Evolutionary conservation across 2,888 invertebrate species (phyloP).

Genomic region (Chymomyza amoena): DNA sequence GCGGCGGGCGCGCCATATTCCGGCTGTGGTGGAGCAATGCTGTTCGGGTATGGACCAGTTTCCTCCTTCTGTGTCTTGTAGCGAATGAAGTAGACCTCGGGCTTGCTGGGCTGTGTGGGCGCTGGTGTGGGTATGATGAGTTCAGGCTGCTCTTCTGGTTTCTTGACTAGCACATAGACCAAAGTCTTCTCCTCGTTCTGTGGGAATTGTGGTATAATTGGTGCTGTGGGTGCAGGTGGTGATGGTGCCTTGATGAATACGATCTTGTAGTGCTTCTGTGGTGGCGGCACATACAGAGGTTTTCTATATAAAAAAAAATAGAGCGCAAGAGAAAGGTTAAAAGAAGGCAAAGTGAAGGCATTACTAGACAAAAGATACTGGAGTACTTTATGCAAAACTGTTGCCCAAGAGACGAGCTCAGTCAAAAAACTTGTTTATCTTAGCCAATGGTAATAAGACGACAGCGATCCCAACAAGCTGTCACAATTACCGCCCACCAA

Average conservation of each 20-base stretch:
- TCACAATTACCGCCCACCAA: conserved; percentile 41
- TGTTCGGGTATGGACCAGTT: conserved; percentile 77
- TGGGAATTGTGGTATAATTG: conserved; percentile 82
- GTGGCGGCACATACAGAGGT: conserved; percentile 81
- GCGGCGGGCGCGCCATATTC: conserved; percentile 77
- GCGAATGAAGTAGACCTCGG: conserved; percentile 87
- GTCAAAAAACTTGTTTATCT: conserved; percentile 31
- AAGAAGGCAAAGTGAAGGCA: not conserved
- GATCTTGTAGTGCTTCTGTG: conserved; percentile 90
- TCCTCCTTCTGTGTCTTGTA: conserved; percentile 84
- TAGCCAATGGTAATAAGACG: conserved; percentile 33
- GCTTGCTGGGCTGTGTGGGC: conserved; percentile 87
- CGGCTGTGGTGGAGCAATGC: conserved; percentile 74
- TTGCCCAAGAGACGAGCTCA: not conserved
- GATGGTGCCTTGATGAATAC: conserved; percentile 88
- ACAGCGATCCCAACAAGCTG: conserved; percentile 29
- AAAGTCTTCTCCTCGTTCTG: conserved; percentile 88
- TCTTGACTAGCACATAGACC: conserved; percentile 87
- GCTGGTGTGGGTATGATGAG: conserved; percentile 84
- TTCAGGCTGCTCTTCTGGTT: conserved; percentile 86
- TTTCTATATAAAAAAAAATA: conserved; percentile 75
- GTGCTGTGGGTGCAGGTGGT: conserved; percentile 83
- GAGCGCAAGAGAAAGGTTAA: conserved; percentile 23
- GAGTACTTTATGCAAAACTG: conserved; percentile 11
- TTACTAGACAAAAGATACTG: conserved; percentile 10